Conservation (phyloP, 2,797 vertebrate species). For the Cyprinodon diabolis region DNA sequence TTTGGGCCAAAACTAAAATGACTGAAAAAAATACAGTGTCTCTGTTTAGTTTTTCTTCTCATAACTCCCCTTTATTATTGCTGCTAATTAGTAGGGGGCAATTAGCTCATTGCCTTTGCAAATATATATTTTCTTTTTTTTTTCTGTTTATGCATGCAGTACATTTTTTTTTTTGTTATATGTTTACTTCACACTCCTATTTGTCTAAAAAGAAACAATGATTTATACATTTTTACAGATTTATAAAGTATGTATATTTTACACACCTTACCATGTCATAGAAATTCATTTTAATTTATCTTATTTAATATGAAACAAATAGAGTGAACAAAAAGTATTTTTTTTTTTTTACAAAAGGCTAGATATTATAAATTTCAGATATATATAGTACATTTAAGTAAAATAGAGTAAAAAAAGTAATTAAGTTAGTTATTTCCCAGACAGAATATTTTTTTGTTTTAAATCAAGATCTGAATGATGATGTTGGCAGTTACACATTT, state of each 20-base stretch:
- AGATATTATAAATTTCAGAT: too few relatives aligned
- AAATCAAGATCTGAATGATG: too few relatives aligned
- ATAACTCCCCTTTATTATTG: constrained; percentile 20
- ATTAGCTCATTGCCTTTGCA: neutral
- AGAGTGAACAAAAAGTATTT: neutral
- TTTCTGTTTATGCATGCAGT: neutral
- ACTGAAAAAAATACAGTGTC: constrained; percentile 49
- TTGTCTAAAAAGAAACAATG: neutral
- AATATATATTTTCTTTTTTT: neutral
- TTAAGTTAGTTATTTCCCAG: too few relatives aligned
- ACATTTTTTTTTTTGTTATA: neutral
- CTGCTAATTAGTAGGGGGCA: constrained; percentile 17
- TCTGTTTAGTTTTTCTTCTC: constrained; percentile 16
- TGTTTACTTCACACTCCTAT: neutral
- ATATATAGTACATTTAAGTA: too few relatives aligned
- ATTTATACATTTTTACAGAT: neutral
- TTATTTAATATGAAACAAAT: neutral
- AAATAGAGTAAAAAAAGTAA: too few relatives aligned
- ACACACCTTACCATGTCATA: too few relatives aligned
- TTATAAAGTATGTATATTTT: neutral
- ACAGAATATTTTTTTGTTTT: too few relatives aligned
- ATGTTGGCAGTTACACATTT: too few relatives aligned
- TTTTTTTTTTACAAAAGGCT: neutral
- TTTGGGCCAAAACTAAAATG: constrained; percentile 65
- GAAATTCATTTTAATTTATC: neutral